Conservation (phyloP, 2,113 vertebrate genomes). For the Maccullochella peelii region DNA sequence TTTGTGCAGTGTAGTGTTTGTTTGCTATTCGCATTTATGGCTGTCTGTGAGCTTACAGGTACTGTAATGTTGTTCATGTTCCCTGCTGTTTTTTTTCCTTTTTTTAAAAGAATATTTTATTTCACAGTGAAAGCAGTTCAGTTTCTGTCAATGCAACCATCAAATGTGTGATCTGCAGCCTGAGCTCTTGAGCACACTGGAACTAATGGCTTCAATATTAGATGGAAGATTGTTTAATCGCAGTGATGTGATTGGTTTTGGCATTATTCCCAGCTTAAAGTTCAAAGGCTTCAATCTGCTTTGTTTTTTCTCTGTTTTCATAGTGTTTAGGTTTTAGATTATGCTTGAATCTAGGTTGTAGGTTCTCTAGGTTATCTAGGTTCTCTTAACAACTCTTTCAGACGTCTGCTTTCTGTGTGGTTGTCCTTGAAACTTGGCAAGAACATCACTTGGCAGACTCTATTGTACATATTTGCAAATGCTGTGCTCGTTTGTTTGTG, state of each 20-base stretch:
- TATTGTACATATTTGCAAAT: slow-evolving; percentile 3
- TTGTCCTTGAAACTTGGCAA: slow-evolving; percentile 67
- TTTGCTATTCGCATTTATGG: neutral
- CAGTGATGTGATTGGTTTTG: slow-evolving; percentile 28
- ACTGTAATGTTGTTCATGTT: neutral
- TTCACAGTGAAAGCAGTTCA: neutral
- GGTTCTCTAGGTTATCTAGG: too few relatives aligned
- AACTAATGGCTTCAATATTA: slow-evolving; percentile 29
- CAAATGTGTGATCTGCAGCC: slow-evolving; percentile 9
- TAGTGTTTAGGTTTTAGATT: slow-evolving; percentile 25
- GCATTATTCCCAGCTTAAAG: slow-evolving; percentile 5
- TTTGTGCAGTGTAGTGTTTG: neutral
- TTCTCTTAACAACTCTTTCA: slow-evolving; percentile 25
- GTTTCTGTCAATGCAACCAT: slow-evolving; percentile 6
- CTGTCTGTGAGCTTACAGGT: neutral
- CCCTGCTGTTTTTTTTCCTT: neutral
- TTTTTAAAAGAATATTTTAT: neutral
- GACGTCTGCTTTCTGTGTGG: slow-evolving; percentile 10
- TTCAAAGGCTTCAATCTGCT: slow-evolving; percentile 9
- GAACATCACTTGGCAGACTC: slow-evolving; percentile 37
- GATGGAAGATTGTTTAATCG: slow-evolving; percentile 29
- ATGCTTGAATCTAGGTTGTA: slow-evolving; percentile 14
- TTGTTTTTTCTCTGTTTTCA: slow-evolving; percentile 20
- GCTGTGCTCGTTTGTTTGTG: slow-evolving; percentile 48
- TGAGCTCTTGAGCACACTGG: slow-evolving; percentile 2